These are phyloP conservation scores for Nematopogon swammerdamellus DNA, from an alignment of 2,888 invertebrate genomes.

Conservation along the genomic window DNA sequence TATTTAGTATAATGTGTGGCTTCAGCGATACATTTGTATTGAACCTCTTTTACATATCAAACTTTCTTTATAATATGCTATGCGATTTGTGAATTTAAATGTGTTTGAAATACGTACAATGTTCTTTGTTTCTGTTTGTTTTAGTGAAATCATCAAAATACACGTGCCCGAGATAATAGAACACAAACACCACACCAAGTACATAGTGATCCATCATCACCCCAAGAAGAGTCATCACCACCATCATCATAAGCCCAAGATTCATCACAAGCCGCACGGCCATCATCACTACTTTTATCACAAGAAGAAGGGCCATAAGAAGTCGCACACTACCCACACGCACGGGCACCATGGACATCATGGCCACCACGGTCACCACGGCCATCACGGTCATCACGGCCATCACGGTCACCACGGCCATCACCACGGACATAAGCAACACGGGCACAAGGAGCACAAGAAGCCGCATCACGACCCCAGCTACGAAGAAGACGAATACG, in stretches of 20 bases:
- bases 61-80: too few species aligned
- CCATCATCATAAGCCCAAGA: conserved; percentile 42
- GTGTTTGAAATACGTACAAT: too few species aligned
- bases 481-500: conserved; percentile 29
- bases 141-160: conserved; percentile 55
- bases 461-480: conserved; percentile 19
- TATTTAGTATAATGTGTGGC: too few species aligned
- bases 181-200: conserved; percentile 58
- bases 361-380: conserved; percentile 26
- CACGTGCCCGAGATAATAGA: conserved; percentile 59
- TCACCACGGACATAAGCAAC: conserved; percentile 22
- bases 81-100: too few species aligned
- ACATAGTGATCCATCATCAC: conserved; percentile 55
- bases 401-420: conserved; percentile 14
- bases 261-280: conserved; percentile 11
- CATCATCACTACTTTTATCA: conserved; percentile 16
- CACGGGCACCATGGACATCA: conserved; percentile 25
- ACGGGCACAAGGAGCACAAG: conserved; percentile 18
- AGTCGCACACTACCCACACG: conserved; percentile 8
- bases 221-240: conserved; percentile 14
- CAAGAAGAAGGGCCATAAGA: conserved; percentile 6
- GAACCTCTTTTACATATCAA: too few species aligned
- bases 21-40: too few species aligned
- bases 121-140: conserved; percentile 18
- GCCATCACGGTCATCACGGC: conserved; percentile 17